Evolutionary conservation across 1,140 invertebrate species (phyloP).

Genomic region (Chrysomallon squamiferum): DNA sequence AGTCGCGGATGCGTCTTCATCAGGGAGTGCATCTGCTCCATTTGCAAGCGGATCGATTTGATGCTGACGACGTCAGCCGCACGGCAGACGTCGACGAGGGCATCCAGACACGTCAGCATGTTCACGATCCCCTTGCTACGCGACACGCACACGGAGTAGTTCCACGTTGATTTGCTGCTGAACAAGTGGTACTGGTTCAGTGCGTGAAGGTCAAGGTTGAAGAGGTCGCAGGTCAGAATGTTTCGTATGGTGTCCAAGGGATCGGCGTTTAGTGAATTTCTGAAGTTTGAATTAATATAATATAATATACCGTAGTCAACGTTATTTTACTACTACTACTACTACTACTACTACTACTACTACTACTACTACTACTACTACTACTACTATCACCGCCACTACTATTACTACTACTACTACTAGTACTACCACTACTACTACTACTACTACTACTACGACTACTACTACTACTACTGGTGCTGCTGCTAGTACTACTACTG

Average conservation of each 20-base stretch:
- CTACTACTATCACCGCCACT: no score
- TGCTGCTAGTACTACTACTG: not conserved
- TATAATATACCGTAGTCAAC: not conserved
- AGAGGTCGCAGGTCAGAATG: conserved; percentile 9
- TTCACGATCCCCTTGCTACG: not conserved
- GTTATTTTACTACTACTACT: not conserved
- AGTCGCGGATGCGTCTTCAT: not conserved
- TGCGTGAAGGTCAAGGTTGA: not conserved
- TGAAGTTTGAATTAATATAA: not conserved
- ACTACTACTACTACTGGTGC: no score
- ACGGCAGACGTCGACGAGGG: not conserved
- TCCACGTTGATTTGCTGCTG: not conserved
- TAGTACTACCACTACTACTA: no score
- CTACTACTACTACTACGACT: no score
- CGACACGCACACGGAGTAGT: not conserved
- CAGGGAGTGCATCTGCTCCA: conserved; percentile 1
- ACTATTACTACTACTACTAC: no score
- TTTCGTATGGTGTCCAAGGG: not conserved
- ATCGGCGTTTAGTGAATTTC: not conserved
- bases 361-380: not conserved
- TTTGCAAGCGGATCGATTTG: conserved; percentile 19
- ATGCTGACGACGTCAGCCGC: conserved; percentile 1
- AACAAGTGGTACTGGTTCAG: conserved; percentile 8
- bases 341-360: not conserved
- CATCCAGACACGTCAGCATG: not conserved